Evolutionary conservation across 2,797 vertebrate species (phyloP).

Genomic region (Pantherophis vulpinus): DNA sequence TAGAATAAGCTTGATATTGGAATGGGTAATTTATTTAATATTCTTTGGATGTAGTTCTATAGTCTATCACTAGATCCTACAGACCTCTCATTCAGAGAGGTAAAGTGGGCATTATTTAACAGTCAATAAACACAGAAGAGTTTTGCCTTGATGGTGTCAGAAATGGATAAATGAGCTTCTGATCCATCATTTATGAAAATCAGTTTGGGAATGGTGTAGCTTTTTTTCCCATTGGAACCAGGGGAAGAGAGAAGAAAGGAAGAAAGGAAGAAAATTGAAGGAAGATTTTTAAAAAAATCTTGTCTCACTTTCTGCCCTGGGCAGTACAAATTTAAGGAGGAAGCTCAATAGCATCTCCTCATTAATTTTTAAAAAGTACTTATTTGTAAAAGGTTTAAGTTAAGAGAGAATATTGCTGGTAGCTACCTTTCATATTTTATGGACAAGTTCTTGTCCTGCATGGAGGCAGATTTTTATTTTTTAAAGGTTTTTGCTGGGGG

Average conservation of each 20-base stretch:
- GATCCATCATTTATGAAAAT: background rate
- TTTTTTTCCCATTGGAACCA: background rate
- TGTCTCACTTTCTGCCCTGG: background rate
- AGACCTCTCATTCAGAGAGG: background rate
- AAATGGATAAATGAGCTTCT: background rate
- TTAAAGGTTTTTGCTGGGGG: background rate
- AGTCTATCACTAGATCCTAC: background rate
- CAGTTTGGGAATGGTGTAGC: background rate
- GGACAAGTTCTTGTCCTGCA: background rate
- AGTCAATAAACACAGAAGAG: background rate
- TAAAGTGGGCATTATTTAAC: background rate
- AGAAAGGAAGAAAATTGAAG: background rate
- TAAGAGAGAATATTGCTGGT: background rate
- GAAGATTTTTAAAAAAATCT: background rate
- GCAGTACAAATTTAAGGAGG: background rate
- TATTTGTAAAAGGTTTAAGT: background rate
- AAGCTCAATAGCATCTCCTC: background rate
- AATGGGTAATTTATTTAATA: background rate
- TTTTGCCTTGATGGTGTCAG: background rate
- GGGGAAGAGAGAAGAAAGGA: background rate
- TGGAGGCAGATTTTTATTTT: background rate
- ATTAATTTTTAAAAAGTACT: background rate
- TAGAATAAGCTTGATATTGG: background rate
- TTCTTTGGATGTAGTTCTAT: background rate
- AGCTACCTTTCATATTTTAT: background rate